Percentiles rank a stretch among this genome's conserved stretches.
Evolutionary conservation across 2,888 invertebrate genomes (phyloP).

Genomic region (Amiota communis): DNA sequence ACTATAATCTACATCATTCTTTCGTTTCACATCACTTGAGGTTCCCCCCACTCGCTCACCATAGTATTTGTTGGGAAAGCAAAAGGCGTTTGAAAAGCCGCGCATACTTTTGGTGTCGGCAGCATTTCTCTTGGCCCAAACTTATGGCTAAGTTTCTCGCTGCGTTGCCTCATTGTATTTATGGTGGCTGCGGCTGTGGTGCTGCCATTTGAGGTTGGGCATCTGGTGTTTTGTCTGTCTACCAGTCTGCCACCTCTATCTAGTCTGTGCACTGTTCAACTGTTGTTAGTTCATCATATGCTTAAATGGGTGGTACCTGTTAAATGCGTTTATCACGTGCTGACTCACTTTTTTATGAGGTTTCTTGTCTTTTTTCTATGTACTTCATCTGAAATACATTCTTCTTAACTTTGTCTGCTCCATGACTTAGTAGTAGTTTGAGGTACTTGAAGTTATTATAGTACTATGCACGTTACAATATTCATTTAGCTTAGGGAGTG

Average conservation of each 20-base stretch:
- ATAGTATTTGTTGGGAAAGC: neutral
- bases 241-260: neutral
- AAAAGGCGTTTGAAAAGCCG: conserved; percentile 6
- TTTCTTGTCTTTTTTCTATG: conserved; percentile 23
- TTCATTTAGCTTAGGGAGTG: conserved; percentile 3
- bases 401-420: neutral
- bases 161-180: neutral
- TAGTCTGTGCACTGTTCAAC: conserved; percentile 30
- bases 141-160: conserved; percentile 2
- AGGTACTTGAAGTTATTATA: too few relatives aligned
- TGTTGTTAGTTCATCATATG: conserved; percentile 58
- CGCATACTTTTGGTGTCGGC: neutral
- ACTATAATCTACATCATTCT: too few relatives aligned
- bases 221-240: neutral
- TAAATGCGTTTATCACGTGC: conserved; percentile 69
- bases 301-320: conserved; percentile 67
- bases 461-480: neutral
- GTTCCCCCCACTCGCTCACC: neutral
- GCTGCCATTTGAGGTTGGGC: conserved; percentile 18
- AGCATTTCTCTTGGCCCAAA: neutral
- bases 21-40: too few relatives aligned
- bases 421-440: neutral
- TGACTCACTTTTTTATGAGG: conserved; percentile 53
- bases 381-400: neutral
- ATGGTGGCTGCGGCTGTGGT: neutral